Conservation (phyloP, 2,797 vertebrate species). For the Spea hammondii region DNA sequence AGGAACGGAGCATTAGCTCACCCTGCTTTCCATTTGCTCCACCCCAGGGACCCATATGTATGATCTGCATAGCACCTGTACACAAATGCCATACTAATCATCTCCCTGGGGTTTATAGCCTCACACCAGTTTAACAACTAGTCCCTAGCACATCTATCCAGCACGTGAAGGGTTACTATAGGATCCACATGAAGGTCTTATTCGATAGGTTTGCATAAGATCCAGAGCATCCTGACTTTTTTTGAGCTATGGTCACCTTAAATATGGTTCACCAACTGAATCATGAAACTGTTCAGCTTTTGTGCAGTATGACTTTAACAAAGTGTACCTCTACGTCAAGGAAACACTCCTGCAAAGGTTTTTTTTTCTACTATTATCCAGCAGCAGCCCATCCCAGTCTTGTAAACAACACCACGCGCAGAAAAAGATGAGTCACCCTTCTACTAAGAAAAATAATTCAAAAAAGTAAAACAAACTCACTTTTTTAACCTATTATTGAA, state of each 20-base stretch:
- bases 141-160: no score
- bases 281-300: conserved; percentile 17
- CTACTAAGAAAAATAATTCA: conserved; percentile 6
- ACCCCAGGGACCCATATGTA: no score
- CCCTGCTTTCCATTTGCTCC: no score
- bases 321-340: conserved; percentile 35
- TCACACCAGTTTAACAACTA: no score
- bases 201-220: no score
- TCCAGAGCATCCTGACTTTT: no score
- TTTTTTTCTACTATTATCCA: conserved; percentile 27
- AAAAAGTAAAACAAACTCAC: conserved; percentile 10
- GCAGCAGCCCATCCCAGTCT: conserved; percentile 44
- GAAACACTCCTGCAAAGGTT: conserved; percentile 33
- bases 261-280: background rate
- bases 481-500: background rate
- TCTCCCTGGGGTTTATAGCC: no score
- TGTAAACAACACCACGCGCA: conserved; percentile 46
- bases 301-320: conserved; percentile 29
- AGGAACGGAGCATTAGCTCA: no score
- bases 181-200: no score
- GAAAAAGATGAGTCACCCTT: conserved; percentile 42
- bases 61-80: no score
- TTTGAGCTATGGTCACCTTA: background rate
- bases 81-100: no score
- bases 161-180: no score